phyloP scores from a whole-genome alignment of 1,140 invertebrate species.

The Eulimnadia texana region DNA sequence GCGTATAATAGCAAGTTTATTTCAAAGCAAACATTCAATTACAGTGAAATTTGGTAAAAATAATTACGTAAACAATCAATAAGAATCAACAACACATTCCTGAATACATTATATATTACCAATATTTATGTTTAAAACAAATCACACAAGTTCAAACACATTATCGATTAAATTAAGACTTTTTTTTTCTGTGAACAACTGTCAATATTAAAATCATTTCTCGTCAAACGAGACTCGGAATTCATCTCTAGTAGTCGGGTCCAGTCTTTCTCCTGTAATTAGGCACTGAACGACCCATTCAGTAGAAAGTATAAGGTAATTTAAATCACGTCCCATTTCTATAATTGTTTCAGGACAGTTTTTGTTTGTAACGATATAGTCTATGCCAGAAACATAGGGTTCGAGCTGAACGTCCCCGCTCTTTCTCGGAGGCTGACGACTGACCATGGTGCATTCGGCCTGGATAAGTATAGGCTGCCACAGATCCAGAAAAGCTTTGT shows the following conservation, averaged over 20 bases:
- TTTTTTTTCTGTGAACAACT: too few relatives aligned
- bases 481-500: slow-evolving; percentile 1
- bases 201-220: too few relatives aligned
- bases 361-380: slow-evolving; percentile 8
- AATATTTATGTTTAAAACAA: too few relatives aligned
- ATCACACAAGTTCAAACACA: too few relatives aligned
- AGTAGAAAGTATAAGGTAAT: slow-evolving; percentile 10
- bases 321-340: not conserved
- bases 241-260: not conserved
- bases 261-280: slow-evolving; percentile 7
- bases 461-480: slow-evolving; percentile 11
- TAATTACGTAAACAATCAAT: too few relatives aligned
- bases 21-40: too few relatives aligned
- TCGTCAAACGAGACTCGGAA: not conserved
- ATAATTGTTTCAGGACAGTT: slow-evolving; percentile 1
- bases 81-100: too few relatives aligned
- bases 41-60: too few relatives aligned
- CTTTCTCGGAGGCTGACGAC: slow-evolving; percentile 1
- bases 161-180: too few relatives aligned
- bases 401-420: not conserved
- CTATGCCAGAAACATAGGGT: not conserved
- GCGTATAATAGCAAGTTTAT: too few relatives aligned
- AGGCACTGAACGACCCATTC: slow-evolving; percentile 14
- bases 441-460: slow-evolving; percentile 2
- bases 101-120: too few relatives aligned